Evolutionary conservation across 2,797 vertebrate species (phyloP).

Genomic region (Cuniculus paca): DNA sequence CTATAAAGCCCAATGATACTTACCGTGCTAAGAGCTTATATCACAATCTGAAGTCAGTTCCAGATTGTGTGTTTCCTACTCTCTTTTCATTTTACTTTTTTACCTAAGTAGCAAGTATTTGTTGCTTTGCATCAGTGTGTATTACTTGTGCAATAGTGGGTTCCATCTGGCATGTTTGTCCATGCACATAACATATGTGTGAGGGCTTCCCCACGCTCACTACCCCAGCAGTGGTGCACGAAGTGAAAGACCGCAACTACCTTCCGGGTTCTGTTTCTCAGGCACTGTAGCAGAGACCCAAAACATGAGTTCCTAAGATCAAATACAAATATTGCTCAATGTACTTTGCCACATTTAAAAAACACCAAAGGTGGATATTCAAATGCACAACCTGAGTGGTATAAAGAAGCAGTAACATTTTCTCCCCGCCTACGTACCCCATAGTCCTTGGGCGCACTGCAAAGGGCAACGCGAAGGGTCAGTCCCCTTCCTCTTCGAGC

Average conservation of each 20-base stretch:
- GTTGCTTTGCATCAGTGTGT: background rate
- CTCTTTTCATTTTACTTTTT: background rate
- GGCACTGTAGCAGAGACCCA: background rate
- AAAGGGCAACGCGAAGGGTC: background rate
- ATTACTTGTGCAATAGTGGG: background rate
- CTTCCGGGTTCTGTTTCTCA: background rate
- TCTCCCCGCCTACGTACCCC: background rate
- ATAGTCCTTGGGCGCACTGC: rapidly evolving
- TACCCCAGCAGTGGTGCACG: rapidly evolving
- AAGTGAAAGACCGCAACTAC: background rate
- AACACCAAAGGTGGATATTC: background rate
- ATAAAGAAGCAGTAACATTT: background rate
- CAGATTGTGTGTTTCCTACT: background rate
- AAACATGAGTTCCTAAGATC: background rate
- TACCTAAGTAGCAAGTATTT: background rate
- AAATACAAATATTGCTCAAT: background rate
- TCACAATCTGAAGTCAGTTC: background rate
- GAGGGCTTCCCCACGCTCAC: too few species aligned
- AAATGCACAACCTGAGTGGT: background rate
- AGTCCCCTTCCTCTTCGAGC: too few species aligned
- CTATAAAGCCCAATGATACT: background rate
- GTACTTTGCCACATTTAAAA: background rate
- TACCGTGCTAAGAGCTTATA: background rate
- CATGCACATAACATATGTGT: background rate
- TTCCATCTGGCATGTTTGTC: background rate